Conservation (phyloP, 2,797 vertebrate species). For the Cygnus olor region DNA sequence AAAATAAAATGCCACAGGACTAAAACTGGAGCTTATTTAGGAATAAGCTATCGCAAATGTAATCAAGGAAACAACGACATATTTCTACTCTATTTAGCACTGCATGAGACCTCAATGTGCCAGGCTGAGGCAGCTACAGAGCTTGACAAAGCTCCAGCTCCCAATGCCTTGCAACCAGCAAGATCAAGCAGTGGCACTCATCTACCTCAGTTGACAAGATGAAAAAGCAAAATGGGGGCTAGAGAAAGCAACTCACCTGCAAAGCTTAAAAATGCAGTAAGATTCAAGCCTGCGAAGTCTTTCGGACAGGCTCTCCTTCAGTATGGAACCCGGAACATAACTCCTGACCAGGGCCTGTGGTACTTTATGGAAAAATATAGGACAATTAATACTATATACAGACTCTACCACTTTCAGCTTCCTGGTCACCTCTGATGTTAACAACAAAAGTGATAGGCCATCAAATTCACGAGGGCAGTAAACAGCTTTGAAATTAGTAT, state of each 20-base stretch:
- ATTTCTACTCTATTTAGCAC: slow-evolving; percentile 43
- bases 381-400: background rate
- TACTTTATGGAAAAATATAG: background rate
- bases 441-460: slow-evolving; percentile 30
- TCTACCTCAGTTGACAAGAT: background rate
- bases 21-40: background rate
- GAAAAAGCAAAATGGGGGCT: background rate
- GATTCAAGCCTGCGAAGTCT: background rate
- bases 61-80: background rate
- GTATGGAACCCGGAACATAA: background rate
- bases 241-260: background rate
- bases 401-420: background rate
- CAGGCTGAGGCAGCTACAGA: background rate
- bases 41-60: slow-evolving; percentile 5
- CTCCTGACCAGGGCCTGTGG: background rate
- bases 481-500: slow-evolving; percentile 38
- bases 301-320: background rate
- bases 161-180: background rate
- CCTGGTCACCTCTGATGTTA: background rate
- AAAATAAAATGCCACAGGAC: background rate
- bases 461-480: slow-evolving; percentile 20
- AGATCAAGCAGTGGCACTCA: background rate
- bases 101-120: background rate
- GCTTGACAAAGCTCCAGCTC: background rate
- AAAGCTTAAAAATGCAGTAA: background rate